Conservation (phyloP, 2,888 invertebrate species). For the Stenchaetothrips biformis region DNA sequence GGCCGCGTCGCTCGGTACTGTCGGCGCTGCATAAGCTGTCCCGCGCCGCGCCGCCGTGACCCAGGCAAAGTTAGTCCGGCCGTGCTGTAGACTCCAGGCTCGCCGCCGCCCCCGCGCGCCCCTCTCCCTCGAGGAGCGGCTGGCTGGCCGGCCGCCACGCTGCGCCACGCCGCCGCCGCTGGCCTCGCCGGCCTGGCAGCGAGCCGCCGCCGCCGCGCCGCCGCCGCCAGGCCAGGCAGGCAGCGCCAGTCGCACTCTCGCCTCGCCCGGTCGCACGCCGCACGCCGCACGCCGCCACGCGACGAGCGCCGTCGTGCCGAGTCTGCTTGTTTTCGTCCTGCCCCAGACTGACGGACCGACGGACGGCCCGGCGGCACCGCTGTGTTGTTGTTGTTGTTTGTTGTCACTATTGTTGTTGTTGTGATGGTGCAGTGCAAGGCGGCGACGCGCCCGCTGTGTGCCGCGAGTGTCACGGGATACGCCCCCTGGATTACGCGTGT, state of each 20-base stretch:
- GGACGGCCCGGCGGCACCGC: not conserved
- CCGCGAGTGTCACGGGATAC: not conserved
- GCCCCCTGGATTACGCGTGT: not conserved
- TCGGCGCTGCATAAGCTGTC: not conserved
- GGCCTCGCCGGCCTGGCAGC: not conserved
- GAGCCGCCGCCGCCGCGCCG: not conserved
- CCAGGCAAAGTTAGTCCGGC: not conserved
- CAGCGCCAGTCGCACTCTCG: not conserved
- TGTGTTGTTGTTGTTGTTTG: not conserved
- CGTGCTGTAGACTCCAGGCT: not conserved
- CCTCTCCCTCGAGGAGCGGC: no score
- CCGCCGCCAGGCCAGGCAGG: not conserved
- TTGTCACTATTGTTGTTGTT: not conserved
- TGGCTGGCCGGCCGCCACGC: no score
- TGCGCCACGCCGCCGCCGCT: not conserved
- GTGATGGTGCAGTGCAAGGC: not conserved
- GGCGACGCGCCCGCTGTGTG: not conserved
- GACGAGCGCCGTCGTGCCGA: not conserved
- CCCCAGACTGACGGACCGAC: not conserved
- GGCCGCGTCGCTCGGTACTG: no score
- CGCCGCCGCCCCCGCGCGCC: not conserved
- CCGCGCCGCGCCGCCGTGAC: not conserved
- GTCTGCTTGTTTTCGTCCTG: not conserved
- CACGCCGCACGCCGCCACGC: not conserved
- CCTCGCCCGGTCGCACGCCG: not conserved